Evolutionary conservation across 2,888 invertebrate species (phyloP), one percentile per base, ranked within the genome.

Genomic region (Belgica antarctica): DNA sequence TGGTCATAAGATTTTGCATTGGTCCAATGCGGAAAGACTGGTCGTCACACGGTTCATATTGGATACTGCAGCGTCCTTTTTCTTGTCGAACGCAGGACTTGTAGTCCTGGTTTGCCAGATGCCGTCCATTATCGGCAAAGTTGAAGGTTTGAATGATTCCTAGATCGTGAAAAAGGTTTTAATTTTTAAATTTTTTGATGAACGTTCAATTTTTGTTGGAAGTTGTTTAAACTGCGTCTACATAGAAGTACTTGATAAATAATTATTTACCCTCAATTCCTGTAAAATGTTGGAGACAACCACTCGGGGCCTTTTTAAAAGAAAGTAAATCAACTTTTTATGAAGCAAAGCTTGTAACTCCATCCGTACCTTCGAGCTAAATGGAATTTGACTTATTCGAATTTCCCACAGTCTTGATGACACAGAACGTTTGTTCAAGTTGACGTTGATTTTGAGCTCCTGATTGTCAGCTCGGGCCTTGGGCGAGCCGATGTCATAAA

Each of bases 41-140:
- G 52, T 83, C 82, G 74, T 89, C 87, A 73, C 92, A 93, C 0
- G 90, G 90, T 71, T 86, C 82, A 78, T 93, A 92, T 12, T 86
- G 82, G 17, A 92, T 86, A 1, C 89, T 87, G 75, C 92, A 92
- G 83, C 86, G 87, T 0, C 85, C 87, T 10, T 77, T 76, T 75
- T 87, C 89, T 74, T 87, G 86, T 2, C 90, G 81, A 72, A 92
- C 83, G 76, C 92, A 93, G 5, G 90, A 85, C 65, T 84, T 84
- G 79, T 93, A 92, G 74, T 91, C 87, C 76, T 92, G 92, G 72
- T 86, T 83, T 0, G 92, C 88, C 25, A 92, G 80, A 76, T 91
- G 90, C 0, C 92, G 84, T 0, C 92, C 92, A 75, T 92, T 92
- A 25, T 87, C 86, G 0, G 91, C 89, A 76, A 87, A 92, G 79